Evolutionary conservation across 2,797 vertebrate genomes (phyloP), one percentile per base, ranked within the genome.

Genomic region (Rhadinocentrus ornatus): DNA sequence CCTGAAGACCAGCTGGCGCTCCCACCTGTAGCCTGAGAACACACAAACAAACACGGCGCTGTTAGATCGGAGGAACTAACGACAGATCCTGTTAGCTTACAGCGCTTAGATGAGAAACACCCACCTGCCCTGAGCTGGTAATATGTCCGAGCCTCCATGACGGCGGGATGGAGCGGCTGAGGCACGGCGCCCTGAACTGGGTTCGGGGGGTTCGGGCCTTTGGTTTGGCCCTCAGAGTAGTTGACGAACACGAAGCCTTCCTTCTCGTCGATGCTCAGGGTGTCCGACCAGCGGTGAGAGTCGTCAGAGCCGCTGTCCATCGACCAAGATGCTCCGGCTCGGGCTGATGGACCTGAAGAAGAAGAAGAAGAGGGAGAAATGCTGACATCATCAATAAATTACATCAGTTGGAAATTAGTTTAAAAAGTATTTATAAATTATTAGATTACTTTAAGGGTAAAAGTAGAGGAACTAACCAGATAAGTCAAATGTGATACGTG

Each of bases 201-300:
- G 75, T 92, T 86, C 89, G 81, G 88, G 66, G 60, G 84, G 75
- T 71, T 78, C 15, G 68, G 92, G 80, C 65, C 94, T 56, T 75
- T 83, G 44, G 62, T 71, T 84, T 97, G 96, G 41, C 96, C 96
- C 69, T 99, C 97, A 0, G 97, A 98, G 82, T 99, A 99, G 93
- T 98, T 99, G 4, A 99, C 97, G 0, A 99, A 98, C 76, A 99
- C 95, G 18, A 99, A 99, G 75, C 98, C 98, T 0, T 99, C 98
- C 66, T 99, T 99, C 93, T 99, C 98, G 9, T 99, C 97, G 3
- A 99, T 91, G 82, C 98, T 99, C 73, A 99, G 96, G 3, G 96
- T 96, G 92, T 98, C 97, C 0, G 98, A 99, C 97, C 97, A 99
- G 60, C 97, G 96, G 68, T 95, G 93, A 4, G 97, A 97, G 87